Base-by-base conservation (phyloP, 2,797 vertebrate genomes). In the Leptodactylus fallax region DNA sequence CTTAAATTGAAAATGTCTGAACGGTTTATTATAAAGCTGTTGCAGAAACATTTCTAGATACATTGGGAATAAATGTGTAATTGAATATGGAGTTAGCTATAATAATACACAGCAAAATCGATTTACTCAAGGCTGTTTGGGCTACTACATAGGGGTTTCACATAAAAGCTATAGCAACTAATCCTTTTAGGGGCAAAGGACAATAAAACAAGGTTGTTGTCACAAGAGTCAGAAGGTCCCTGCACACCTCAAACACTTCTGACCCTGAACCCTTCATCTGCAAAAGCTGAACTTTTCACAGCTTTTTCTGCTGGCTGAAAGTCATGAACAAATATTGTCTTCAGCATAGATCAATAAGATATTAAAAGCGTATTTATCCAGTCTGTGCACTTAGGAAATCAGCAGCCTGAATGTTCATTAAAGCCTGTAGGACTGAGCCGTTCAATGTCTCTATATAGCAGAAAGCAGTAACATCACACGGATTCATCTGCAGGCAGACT, bases 321-420 rank as follows among this genome's bases (percentile, higher is more conserved):
- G 36, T 49, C 13, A 2, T 63, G 27, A 60, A 81, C 79, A 81
- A 81, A 49, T 47, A 63, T 61, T 49, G 60, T 49, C 60, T 65
- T 65, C n/a, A 65, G n/a, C 45, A 23, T 63, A 65, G 56, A 81
- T 63, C 79, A 80, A 81, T 81, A 49, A 12, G 47, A 80, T 61
- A 63, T 61, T 63, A 80, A 61, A 80, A 80, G 21, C 19, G 5
- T 45, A 49, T 51, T 63, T 49, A 81, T n/a, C 79, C 7, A 27
- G 56, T 80, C 47, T 63, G 79, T 49, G 58, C 14, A 23, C 45
- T 65, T 63, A 8, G 3, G 55, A 45, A 60, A 60, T 6, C 78
- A 36, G 78, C 56, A 61, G 21, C n/a, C 36, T 23, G 58, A 81
- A 21, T 63, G 58, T 49, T 65, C 14, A 63, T 65, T 63, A 14